Percentiles rank a stretch among this genome's conserved stretches.
Evolutionary conservation across 2,888 invertebrate species (phyloP).

Genomic region (Odontothrips loti): DNA sequence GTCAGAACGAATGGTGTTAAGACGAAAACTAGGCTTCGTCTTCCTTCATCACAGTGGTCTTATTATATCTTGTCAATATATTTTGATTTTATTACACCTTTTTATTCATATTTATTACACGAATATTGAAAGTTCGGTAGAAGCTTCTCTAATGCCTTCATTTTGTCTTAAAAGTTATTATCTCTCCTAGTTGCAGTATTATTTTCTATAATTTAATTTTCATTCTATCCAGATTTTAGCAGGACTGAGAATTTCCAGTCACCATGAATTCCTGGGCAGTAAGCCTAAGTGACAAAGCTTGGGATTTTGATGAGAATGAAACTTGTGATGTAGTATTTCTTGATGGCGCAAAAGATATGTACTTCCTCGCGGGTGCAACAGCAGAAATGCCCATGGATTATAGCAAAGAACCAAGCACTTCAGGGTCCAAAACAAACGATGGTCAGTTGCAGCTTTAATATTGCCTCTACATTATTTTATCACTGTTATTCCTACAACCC

Average conservation of each 20-base stretch:
- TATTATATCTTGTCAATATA: too few species aligned
- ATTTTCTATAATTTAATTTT: too few species aligned
- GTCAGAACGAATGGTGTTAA: too few species aligned
- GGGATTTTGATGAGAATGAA: slow-evolving; percentile 20
- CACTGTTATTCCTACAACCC: not conserved
- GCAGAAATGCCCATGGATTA: not conserved
- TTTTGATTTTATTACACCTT: too few species aligned
- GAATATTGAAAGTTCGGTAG: too few species aligned
- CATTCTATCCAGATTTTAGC: not conserved
- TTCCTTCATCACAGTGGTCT: too few species aligned
- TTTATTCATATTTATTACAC: too few species aligned
- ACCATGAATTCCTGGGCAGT: not conserved
- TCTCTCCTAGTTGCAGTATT: too few species aligned
- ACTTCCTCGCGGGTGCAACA: not conserved
- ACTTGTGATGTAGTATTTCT: not conserved
- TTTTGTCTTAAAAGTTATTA: too few species aligned
- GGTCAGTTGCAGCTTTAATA: not conserved
- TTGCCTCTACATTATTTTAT: not conserved
- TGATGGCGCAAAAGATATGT: not conserved
- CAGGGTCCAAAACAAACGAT: not conserved
- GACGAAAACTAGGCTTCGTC: too few species aligned
- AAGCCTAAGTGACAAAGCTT: not conserved
- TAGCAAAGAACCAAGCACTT: not conserved
- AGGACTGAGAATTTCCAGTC: not conserved
- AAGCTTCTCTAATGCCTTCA: too few species aligned